Evolutionary conservation across 2,888 invertebrate genomes (phyloP).

Genomic region (Pheosia gnoma): DNA sequence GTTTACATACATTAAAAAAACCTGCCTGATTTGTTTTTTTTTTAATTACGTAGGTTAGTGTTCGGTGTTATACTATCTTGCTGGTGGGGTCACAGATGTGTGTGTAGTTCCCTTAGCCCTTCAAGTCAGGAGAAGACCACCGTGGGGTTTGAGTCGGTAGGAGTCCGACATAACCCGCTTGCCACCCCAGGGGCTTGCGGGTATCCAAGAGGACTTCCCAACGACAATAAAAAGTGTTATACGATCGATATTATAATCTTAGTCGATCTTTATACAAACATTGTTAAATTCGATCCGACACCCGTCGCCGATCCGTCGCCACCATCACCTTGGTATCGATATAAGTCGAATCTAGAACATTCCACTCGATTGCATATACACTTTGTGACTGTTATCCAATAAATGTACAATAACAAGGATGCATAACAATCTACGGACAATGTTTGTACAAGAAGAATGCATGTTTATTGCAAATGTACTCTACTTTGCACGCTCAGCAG

Average conservation of each 20-base stretch:
- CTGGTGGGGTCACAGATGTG: too few species aligned
- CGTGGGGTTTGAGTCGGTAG: too few species aligned
- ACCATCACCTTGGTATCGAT: background rate
- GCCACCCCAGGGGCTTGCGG: too few species aligned
- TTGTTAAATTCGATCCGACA: background rate
- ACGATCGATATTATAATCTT: background rate
- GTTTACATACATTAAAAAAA: too few species aligned
- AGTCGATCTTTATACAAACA: background rate
- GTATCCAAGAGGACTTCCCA: too few species aligned
- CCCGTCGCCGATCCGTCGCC: background rate
- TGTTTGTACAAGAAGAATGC: background rate
- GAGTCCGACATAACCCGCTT: too few species aligned
- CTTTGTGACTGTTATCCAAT: background rate
- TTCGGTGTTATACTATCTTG: too few species aligned
- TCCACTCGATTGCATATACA: background rate
- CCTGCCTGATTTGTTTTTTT: too few species aligned
- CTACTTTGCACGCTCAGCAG: background rate
- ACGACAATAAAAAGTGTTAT: too few species aligned
- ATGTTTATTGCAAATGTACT: background rate
- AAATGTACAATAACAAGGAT: background rate
- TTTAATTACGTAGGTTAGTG: too few species aligned
- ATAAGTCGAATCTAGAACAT: background rate
- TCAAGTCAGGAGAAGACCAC: too few species aligned
- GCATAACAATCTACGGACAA: background rate
- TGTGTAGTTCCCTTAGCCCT: too few species aligned